These are phyloP conservation scores for Pangasius larnaudii DNA, from an alignment of 2,797 vertebrate genomes.

Conservation along the genomic window DNA sequence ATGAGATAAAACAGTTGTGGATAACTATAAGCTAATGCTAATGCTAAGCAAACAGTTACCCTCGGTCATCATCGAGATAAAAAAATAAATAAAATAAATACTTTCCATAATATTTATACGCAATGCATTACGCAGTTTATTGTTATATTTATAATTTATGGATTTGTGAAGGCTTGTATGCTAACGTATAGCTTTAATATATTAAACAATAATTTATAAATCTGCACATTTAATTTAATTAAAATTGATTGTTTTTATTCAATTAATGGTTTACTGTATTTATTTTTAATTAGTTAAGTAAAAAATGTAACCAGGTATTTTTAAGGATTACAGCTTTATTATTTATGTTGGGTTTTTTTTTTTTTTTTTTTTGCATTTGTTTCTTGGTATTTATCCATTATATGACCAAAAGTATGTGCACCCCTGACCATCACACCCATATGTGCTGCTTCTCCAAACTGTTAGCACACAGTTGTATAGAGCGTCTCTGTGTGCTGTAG, in stretches of 20 bases:
- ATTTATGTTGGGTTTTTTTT: no score
- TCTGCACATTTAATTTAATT: background rate
- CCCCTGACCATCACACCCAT: background rate
- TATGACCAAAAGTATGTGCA: background rate
- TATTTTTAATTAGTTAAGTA: background rate
- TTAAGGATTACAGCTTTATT: background rate
- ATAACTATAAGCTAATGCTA: conserved; percentile 22
- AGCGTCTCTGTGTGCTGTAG: background rate
- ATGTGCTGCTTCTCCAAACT: background rate
- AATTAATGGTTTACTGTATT: background rate
- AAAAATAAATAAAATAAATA: background rate
- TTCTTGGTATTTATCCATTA: background rate
- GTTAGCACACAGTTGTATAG: background rate
- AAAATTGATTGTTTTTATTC: background rate
- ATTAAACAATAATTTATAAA: background rate
- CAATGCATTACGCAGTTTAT: background rate
- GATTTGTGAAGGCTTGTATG: background rate
- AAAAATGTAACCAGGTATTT: background rate
- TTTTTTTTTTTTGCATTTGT: background rate
- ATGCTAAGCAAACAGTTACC: conserved; percentile 16
- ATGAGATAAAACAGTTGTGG: background rate
- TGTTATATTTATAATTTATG: background rate
- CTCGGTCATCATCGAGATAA: background rate
- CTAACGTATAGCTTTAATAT: background rate
- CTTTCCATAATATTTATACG: background rate